These are phyloP conservation scores for Ambastaia sidthimunki DNA, from an alignment of 2,797 vertebrate species.

Conservation along the genomic window DNA sequence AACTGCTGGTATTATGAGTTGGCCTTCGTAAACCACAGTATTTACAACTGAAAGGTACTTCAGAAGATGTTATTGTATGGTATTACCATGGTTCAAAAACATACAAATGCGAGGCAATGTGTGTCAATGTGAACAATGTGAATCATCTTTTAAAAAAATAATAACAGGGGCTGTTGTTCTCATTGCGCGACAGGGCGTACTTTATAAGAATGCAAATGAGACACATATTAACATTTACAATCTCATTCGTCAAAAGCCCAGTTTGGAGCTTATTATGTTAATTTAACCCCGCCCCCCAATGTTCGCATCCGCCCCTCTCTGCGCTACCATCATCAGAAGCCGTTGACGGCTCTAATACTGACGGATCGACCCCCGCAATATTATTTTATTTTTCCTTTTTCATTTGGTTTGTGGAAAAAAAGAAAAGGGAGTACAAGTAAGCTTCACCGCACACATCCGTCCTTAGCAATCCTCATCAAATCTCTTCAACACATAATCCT, in stretches of 20 bases:
- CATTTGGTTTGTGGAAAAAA: conserved; percentile 74
- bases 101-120: too few species aligned
- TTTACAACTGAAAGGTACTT: not conserved
- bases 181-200: conserved; percentile 22
- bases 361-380: conserved; percentile 71
- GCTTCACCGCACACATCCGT: conserved; percentile 61
- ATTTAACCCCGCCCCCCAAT: conserved; percentile 47
- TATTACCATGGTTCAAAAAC: not conserved
- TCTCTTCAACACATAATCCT: conserved; percentile 33
- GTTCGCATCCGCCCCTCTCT: conserved; percentile 58
- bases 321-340: conserved; percentile 78
- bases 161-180: not conserved
- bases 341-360: conserved; percentile 83
- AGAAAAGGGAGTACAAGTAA: conserved; percentile 79
- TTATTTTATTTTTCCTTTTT: conserved; percentile 77
- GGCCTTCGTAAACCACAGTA: too few species aligned
- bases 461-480: conserved; percentile 46
- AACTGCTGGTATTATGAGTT: too few species aligned
- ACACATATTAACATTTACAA: not conserved
- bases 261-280: conserved; percentile 51
- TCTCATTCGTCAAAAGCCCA: conserved; percentile 49
- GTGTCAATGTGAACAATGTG: too few species aligned
- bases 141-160: not conserved
- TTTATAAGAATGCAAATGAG: conserved; percentile 48
- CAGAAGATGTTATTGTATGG: not conserved